Evolutionary conservation across 30 jellyfish, hydroid and myxozoan species (phyloP), one percentile per base, ranked within the genome.

Genomic region (Calvadosia cruxmelitensis): DNA sequence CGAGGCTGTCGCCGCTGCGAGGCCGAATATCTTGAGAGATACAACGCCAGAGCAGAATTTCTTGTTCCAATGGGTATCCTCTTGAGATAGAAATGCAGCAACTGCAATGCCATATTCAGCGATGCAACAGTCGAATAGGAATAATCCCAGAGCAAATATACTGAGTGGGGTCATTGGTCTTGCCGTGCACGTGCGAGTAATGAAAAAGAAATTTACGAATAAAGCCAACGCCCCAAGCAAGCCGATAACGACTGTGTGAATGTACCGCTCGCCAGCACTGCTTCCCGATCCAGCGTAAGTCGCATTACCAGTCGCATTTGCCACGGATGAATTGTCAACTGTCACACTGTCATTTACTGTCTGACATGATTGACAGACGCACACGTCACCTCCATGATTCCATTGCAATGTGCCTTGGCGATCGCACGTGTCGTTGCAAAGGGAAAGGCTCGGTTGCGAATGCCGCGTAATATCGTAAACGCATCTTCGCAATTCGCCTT

Each of bases 101-200:
- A 91, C 27, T 3, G 93, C 93, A 69, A 82, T 69, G 35, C 99
- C 99, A 35, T 91, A 91, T 36, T 73, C 86, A 1, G 99, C 94
- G 13, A 91, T 66, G 29, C 81, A 67, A 3, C 81, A 67, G 32
- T 83, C 81, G 53, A 91, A 91, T 1, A 91, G 76, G 92, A 91
- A 70, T 78, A 83, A 23, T 42, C 89, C 67, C 78, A 91, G 53
- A 51, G 95, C 95, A 63, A 91, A 83, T 2, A 78, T 66, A 36
- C 69, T 78, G 12, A 92, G 49, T 3, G 81, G 92, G 0, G 93
- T 67, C 28, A 83, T 81, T 12, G 73, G 73, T 31, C 80, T 57
- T 53, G 92, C 81, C 0, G 81, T 42, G 61, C 98, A 89, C 80
- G 80, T 71, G 32, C 67, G 66, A 24, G 86, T 79, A 49, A 89